These are phyloP conservation scores for Heterohyrax brucei DNA, from an alignment of 2,797 vertebrate species.

Conservation along the genomic window DNA sequence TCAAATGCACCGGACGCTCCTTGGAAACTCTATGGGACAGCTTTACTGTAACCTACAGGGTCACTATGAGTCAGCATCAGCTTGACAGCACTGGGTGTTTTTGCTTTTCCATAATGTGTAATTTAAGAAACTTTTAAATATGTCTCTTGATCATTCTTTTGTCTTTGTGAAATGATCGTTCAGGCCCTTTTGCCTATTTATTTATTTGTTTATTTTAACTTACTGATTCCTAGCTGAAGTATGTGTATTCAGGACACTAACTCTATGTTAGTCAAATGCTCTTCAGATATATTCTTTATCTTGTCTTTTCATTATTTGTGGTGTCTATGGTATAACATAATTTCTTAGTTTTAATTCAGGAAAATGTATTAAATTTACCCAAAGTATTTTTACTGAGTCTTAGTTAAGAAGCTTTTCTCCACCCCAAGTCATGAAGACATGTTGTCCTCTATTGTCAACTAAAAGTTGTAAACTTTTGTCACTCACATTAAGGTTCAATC, in stretches of 20 bases:
- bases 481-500: conserved; percentile 27
- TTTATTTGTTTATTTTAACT: not conserved
- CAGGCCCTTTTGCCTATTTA: not conserved
- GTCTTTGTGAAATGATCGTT: not conserved
- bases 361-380: conserved; percentile 16
- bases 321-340: not conserved
- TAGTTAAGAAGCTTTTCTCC: conserved; percentile 14
- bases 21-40: too few species aligned
- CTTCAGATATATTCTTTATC: not conserved
- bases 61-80: too few species aligned
- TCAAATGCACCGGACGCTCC: too few species aligned
- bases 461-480: not conserved
- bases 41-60: too few species aligned
- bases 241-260: not conserved
- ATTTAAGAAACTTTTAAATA: not conserved
- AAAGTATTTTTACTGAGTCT: not conserved
- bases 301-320: not conserved
- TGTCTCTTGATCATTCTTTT: not conserved
- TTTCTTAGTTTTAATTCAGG: conserved; percentile 13
- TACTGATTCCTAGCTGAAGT: not conserved
- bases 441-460: not conserved
- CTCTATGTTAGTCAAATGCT: not conserved
- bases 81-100: too few species aligned
- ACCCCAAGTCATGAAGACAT: not conserved
- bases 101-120: not conserved